Conservation (phyloP, 2,113 vertebrate genomes). For the Isurus oxyrinchus region DNA sequence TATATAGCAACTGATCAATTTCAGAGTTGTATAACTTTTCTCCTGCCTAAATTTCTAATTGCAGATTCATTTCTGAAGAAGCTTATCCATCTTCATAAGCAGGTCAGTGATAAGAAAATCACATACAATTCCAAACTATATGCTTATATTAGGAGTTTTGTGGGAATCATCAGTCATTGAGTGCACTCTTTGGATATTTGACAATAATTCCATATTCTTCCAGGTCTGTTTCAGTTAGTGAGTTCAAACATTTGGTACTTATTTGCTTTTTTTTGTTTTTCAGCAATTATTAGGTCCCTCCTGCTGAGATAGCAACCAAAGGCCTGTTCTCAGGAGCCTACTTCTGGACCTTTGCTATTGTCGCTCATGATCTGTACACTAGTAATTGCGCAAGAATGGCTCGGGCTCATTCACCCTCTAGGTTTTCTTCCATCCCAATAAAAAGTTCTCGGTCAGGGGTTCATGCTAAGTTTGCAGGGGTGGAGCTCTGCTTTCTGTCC, state of each 20-base stretch:
- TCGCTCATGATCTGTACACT: not conserved
- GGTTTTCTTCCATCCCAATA: not conserved
- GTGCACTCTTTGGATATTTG: not conserved
- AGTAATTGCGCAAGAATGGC: not conserved
- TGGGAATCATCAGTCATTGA: not conserved
- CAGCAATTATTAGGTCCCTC: not conserved
- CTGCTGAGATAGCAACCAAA: not conserved
- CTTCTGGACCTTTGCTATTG: not conserved
- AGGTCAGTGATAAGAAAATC: not conserved
- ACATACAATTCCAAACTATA: not conserved
- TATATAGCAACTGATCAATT: not conserved
- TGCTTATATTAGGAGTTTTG: not conserved
- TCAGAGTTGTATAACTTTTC: not conserved
- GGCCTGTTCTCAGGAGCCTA: not conserved
- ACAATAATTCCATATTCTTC: not conserved
- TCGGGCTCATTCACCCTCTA: not conserved
- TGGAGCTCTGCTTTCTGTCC: not conserved
- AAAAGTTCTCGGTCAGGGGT: not conserved
- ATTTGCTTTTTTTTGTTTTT: not conserved
- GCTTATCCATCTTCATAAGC: not conserved
- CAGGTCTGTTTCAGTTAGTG: not conserved
- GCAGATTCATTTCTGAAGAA: not conserved
- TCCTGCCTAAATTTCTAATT: not conserved
- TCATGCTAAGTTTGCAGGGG: not conserved
- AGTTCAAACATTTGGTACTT: not conserved